Percentiles rank a stretch among this genome's conserved stretches.
Conservation (phyloP, 2,797 vertebrate genomes). For the Periparus ater region DNA sequence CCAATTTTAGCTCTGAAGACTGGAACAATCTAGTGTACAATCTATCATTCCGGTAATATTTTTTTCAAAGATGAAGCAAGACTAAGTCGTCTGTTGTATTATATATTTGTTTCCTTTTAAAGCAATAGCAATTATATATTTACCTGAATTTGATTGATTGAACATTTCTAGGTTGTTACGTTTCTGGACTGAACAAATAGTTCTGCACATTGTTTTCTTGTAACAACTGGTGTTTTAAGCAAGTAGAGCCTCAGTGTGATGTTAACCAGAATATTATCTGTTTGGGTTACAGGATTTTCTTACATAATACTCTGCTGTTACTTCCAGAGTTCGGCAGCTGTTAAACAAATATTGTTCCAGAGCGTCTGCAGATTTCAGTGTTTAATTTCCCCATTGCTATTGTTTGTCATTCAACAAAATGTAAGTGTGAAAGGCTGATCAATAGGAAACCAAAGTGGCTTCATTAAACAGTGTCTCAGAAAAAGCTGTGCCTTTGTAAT, state of each 20-base stretch:
- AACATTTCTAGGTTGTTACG: not conserved
- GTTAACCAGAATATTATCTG: slow-evolving; percentile 69
- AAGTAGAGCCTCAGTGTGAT: slow-evolving; percentile 35
- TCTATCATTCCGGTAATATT: not conserved
- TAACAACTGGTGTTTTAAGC: slow-evolving; percentile 23
- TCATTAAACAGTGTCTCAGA: not conserved
- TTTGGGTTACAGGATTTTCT: slow-evolving; percentile 70
- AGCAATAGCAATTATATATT: not conserved
- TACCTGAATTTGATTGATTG: slow-evolving; percentile 19
- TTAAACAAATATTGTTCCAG: slow-evolving; percentile 61
- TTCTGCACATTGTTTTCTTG: slow-evolving; percentile 20
- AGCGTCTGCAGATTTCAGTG: slow-evolving; percentile 53
- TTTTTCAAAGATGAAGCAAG: slow-evolving; percentile 18
- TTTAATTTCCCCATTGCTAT: slow-evolving; percentile 36
- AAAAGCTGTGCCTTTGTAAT: not conserved
- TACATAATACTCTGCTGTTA: slow-evolving; percentile 60
- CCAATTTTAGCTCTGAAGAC: not conserved
- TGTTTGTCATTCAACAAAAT: slow-evolving; percentile 56
- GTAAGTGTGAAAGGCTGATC: not conserved
- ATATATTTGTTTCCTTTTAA: slow-evolving; percentile 3
- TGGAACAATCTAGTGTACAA: not conserved
- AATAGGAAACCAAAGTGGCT: slow-evolving; percentile 4
- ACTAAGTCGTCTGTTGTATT: not conserved
- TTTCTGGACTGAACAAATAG: slow-evolving; percentile 44
- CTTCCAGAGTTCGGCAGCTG: slow-evolving; percentile 67